Base-by-base conservation (phyloP, 2,888 invertebrate species). In the Phortica okadai region DNA sequence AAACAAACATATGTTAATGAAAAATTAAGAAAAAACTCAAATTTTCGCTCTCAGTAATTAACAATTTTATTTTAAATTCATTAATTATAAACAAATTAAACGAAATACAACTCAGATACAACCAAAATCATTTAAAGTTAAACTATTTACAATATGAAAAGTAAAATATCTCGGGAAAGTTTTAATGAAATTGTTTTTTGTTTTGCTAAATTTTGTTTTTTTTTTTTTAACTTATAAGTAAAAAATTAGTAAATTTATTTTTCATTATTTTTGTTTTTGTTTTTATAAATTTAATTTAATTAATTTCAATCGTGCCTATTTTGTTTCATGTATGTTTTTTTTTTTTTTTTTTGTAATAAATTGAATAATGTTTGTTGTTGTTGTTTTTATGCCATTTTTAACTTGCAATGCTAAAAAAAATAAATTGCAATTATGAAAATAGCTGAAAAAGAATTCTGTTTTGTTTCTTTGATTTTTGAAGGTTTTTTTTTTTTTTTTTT, bases 351-450 rank as follows among this genome's bases (percentile, higher is more conserved):
- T 70, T 54, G 50, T 69, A 59, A 59, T n/a, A 59, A 59, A 59
- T 59, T 7, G 14, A 59, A 59, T 59, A 59, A 21, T 70, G 10
- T 70, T 44, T 54, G 42, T 50, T 50, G 54, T 70, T 70, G 1
- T 70, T 70, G 6, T 70, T 67, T 14, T 67, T 44, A 10, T 69
- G 16, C 7, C 16, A 54, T 41, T 69, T 75, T 75, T 14, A 21
- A 75, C 10, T 80, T 81, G 82, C 80, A 79, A 80, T 79, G 79
- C 80, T 81, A 81, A 79, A 81, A 81, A 80, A 81, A 21, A 21
- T 21, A 81, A 83, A 79, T 79, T 81, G 80, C 82, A 83, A 78
- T 78, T 80, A 79, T 79, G 78, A 74, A 74, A 81, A 81, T 81
- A 81, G 79, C 78, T 77, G 79, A 79, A 81, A 80, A 76, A 66